Evolutionary conservation across 2,113 vertebrate species (phyloP).

Genomic region (Tyto alba): DNA sequence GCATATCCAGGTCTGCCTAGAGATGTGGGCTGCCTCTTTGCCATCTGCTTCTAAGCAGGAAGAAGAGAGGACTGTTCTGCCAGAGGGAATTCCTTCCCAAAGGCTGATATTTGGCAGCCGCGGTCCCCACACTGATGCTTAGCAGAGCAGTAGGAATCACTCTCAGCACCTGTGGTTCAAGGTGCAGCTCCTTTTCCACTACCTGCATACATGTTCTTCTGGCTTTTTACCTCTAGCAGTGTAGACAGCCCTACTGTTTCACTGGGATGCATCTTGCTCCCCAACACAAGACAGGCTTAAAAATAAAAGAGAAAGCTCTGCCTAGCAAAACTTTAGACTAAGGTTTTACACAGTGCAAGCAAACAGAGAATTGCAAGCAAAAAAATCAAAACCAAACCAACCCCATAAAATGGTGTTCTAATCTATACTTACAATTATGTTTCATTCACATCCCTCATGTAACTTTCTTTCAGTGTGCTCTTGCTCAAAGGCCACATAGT

Average conservation of each 20-base stretch:
- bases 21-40: background rate
- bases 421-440: background rate
- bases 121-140: background rate
- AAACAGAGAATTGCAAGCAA: background rate
- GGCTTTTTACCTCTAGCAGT: background rate
- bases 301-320: background rate
- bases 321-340: background rate
- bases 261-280: background rate
- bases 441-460: background rate
- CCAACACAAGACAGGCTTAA: background rate
- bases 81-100: slow-evolving; percentile 27
- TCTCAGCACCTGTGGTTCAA: background rate
- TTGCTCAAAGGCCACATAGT: background rate
- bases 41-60: background rate
- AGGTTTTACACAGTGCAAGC: background rate
- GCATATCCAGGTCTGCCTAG: background rate
- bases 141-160: background rate
- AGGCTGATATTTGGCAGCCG: background rate
- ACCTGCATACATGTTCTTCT: background rate
- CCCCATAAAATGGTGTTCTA: background rate
- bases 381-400: background rate
- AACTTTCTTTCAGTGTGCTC: background rate
- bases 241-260: background rate
- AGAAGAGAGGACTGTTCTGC: background rate
- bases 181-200: background rate